Evolutionary conservation across 2,113 vertebrate genomes (phyloP), one percentile per base, ranked within the genome.

Genomic region (Pelobates fuscus): DNA sequence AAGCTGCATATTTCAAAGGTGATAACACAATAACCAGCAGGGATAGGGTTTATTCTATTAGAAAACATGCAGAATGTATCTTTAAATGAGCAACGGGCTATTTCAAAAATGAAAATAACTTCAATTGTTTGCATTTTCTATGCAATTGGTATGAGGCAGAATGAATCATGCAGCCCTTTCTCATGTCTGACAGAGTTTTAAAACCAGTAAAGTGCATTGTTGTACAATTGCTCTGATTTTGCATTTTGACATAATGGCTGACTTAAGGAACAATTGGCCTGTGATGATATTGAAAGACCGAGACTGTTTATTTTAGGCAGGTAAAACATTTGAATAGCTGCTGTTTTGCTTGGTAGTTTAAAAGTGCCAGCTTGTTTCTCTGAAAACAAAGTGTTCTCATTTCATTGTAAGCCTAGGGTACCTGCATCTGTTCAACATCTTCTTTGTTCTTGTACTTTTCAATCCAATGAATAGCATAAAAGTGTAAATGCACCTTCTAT

Each of bases 371-470:
- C 24, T 25, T 72, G 46, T 71, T 37, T 63, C 64, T 67, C 17
- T n/a, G 72, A 76, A 76, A 76, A 76, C 72, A 76, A 76, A 76
- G 72, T 60, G 37, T 59, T 60, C 72, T 60, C 72, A 21, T 66
- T 52, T 64, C 44, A 67, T 78, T 73, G 59, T 63, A 21, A 75
- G 23, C 29, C 57, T 77, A 44, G 4, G 20, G 14, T 21, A 57
- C 23, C 30, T 64, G 15, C 7, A 67, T 67, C 58, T 65, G 74
- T 18, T 73, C 54, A 52, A 26, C 66, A 24, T n/a, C 59, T 69
- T 43, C 26, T 61, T 30, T 63, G n/a, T 81, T 78, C 23, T 27
- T 69, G 59, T 49, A 52, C 15, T 32, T 79, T 82, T 77, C 32
- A 70, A 67, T 57, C 10, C 55, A 76, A 18, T 72, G 71, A 80